Evolutionary conservation across 2,888 invertebrate genomes (phyloP), one percentile per base, ranked within the genome.

Genomic region (Pammene fasciana): DNA sequence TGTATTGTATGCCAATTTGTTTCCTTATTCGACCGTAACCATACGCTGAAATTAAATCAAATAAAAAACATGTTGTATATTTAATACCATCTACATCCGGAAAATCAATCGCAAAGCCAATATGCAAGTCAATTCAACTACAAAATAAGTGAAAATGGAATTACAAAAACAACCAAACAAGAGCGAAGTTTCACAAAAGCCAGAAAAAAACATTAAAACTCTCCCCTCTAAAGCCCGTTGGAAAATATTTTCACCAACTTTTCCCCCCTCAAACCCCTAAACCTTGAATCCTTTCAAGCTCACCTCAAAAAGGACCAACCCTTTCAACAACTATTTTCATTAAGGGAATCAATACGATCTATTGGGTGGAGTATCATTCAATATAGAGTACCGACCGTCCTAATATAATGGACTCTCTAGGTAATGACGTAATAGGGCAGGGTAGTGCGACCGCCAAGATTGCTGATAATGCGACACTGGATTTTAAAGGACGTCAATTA

Each of bases 321-420:
- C 65, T 70, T 67, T 65, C 46, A 55, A 66, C 62, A 68, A 73
- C 72, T 73, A 75, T 74, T 73, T 76, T 73, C 72, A 76, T 74
- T 75, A 74, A 67, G 67, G 65, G 72, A 77, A 78, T 80, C 78
- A 79, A 82, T 79, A 77, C 73, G 38, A 65, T 65, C 73, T 68
- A 72, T 71, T 76, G 75, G 77, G 74, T 73, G 74, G 59, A 73
- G 75, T 72, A 75, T 76, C 77, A 76, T 75, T 78, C 77, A 75
- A 79, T 78, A 80, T 77, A 76, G 75, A 74, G 73, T 75, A 72
- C 54, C 43, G 50, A 72, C 54, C 43, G 50, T 48, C 60, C 72
- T 79, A 76, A 80, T 78, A 77, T 81, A 79, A 78, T 72, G 68
- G 73, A 57, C 71, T 64, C 57, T 56, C 57, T 45, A 26, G 64